Conservation (phyloP, 2,888 invertebrate species). For the Pemphredon lugubris region DNA sequence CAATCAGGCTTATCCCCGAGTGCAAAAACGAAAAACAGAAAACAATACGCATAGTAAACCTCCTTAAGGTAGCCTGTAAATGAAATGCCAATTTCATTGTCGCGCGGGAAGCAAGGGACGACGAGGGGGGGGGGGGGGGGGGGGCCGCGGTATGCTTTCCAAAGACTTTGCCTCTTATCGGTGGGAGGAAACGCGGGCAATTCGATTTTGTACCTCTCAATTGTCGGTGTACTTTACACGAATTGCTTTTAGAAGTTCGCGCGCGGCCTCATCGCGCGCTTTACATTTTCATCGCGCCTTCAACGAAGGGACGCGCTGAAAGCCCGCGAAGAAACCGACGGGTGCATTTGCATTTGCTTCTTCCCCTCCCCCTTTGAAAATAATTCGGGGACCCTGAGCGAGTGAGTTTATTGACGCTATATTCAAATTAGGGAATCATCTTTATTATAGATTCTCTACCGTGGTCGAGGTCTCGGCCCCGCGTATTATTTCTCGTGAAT, state of each 20-base stretch:
- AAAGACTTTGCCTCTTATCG: slow-evolving; percentile 7
- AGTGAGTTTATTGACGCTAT: background rate
- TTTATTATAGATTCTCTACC: no score
- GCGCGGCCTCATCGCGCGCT: background rate
- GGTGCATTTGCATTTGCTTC: slow-evolving; percentile 1
- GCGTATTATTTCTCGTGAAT: no score
- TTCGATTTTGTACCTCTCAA: slow-evolving; percentile 19
- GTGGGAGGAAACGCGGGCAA: slow-evolving; percentile 8
- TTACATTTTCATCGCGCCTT: slow-evolving; percentile 3
- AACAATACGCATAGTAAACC: no score
- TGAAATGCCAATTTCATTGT: slow-evolving; percentile 18
- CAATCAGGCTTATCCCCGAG: background rate
- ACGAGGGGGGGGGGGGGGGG: slow-evolving; percentile 7
- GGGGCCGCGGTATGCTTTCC: no score
- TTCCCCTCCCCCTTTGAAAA: slow-evolving; percentile 4
- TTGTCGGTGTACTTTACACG: slow-evolving; percentile 20
- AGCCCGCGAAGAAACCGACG: background rate
- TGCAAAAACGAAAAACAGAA: background rate
- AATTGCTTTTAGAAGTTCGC: slow-evolving; percentile 24
- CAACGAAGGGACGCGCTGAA: background rate
- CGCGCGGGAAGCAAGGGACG: background rate
- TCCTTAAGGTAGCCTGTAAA: slow-evolving; percentile 5
- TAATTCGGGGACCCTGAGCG: background rate
- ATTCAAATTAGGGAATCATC: background rate
- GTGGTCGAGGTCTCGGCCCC: no score